A percentile compares a stretch with the other conserved stretches of the same genome.
phyloP scores from a whole-genome alignment of 35 echinoderm and acorn worm species.

The Heliocidaris erythrogramma region DNA sequence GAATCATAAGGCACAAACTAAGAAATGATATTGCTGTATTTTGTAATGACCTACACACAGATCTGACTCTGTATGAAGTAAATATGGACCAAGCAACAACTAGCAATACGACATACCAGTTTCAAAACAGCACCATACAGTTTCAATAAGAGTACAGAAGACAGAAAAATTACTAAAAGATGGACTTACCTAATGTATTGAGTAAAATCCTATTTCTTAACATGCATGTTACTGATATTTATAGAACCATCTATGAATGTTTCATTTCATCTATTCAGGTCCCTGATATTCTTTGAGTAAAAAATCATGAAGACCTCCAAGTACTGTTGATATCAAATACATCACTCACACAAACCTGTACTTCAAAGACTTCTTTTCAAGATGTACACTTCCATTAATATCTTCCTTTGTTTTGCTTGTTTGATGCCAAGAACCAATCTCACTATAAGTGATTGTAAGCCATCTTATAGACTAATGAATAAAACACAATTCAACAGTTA shows the following conservation, averaged over 20 bases:
- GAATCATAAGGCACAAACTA: conserved; percentile 2
- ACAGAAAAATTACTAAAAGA: background rate
- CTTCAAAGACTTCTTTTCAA: background rate
- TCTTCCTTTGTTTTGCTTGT: too few relatives aligned
- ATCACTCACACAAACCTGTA: background rate
- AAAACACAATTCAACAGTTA: too few relatives aligned
- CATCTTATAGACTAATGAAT: too few relatives aligned
- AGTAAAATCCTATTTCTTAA: background rate
- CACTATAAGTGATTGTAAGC: too few relatives aligned
- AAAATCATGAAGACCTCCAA: background rate
- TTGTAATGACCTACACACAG: background rate
- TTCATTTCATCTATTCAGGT: background rate
- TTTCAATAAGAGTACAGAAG: background rate
- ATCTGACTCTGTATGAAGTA: background rate
- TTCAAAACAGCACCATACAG: background rate
- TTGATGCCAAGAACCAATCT: too few relatives aligned
- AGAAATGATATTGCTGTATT: background rate
- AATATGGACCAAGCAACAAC: background rate
- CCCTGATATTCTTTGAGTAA: background rate
- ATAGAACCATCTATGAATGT: too few relatives aligned
- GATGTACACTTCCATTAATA: too few relatives aligned
- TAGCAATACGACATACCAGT: background rate
- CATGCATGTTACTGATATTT: too few relatives aligned
- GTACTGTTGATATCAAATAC: background rate
- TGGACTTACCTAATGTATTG: background rate